Evolutionary conservation across 2,797 vertebrate genomes (phyloP).

Genomic region (Sebastes matsubarae): DNA sequence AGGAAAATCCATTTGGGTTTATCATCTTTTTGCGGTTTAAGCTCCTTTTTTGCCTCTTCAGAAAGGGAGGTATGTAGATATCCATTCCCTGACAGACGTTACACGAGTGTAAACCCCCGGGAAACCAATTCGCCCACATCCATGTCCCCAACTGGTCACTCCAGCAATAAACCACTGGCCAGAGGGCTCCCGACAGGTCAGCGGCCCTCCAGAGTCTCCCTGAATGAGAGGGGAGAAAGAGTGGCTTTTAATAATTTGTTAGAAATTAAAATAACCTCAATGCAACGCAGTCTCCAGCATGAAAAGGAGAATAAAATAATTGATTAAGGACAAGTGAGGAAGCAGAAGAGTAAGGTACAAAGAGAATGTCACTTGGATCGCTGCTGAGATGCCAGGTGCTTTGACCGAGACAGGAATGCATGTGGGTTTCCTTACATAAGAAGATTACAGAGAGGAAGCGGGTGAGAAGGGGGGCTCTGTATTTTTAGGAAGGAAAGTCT

Average conservation of each 20-base stretch:
- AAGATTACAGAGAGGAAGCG: conserved; percentile 67
- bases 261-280: not conserved
- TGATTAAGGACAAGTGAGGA: not conserved
- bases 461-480: conserved; percentile 42
- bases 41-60: conserved; percentile 39
- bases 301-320: not conserved
- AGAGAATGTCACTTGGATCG: conserved; percentile 67
- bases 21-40: not conserved
- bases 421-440: conserved; percentile 73
- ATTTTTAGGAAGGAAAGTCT: conserved; percentile 47
- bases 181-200: conserved; percentile 88
- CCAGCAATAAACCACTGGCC: conserved; percentile 95
- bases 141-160: conserved; percentile 96
- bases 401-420: conserved; percentile 74
- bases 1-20: conserved; percentile 7
- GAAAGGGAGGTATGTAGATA: conserved; percentile 83
- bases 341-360: conserved; percentile 17
- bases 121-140: conserved; percentile 90
- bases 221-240: conserved; percentile 54
- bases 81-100: conserved; percentile 90
- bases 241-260: not conserved
- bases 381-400: conserved; percentile 64
- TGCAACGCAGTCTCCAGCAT: not conserved
- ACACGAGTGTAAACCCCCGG: conserved; percentile 93
- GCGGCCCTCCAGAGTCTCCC: conserved; percentile 94